Evolutionary conservation across 1,140 invertebrate species (phyloP), one percentile per base, ranked within the genome.

Genomic region (Delia radicum): DNA sequence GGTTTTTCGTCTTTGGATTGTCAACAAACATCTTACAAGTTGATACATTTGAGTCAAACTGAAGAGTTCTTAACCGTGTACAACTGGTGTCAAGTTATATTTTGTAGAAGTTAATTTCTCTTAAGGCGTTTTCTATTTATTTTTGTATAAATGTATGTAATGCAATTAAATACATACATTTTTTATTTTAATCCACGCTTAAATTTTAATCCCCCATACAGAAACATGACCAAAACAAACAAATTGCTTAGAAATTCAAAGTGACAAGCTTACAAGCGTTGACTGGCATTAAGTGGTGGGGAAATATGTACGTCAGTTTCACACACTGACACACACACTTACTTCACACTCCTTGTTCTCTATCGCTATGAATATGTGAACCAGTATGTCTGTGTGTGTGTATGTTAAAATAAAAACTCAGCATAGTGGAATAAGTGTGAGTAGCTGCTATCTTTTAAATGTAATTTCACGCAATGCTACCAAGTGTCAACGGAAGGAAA

Each of bases 401-500:
- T n/a, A n/a, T n/a, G n/a, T n/a, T 55, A 55, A 55, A 55, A 55
- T 1, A 69, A 29, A 69, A 69, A 33, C 65, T 29, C 63, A 67
- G 13, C 27, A 29, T 33, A 69, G n/a, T 55, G 46, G n/a, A 21
- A n/a, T 21, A 33, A 69, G 24, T 18, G 63, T 10, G 27, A 7
- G 63, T 21, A 29, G 10, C 37, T 55, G 46, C n/a, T 55, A 21
- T 21, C 24, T 69, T 69, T 29, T 69, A 69, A 69, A 69, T 69
- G 65, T 69, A 69, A 69, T 69, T 69, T 69, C 65, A 69, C 29
- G 65, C 65, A 69, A 69, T 69, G 65, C 65, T 69, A 69, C 29
- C 65, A 69, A 69, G 65, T 69, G 65, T 69, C 65, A 69, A 33
- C 65, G 65, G 65, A 69, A 69, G 65, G 65, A 69, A 69, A 69